A percentile compares a stretch with the other conserved stretches of the same genome.
Conservation (phyloP, 2,113 vertebrate genomes). For the Pristiophorus japonicus region DNA sequence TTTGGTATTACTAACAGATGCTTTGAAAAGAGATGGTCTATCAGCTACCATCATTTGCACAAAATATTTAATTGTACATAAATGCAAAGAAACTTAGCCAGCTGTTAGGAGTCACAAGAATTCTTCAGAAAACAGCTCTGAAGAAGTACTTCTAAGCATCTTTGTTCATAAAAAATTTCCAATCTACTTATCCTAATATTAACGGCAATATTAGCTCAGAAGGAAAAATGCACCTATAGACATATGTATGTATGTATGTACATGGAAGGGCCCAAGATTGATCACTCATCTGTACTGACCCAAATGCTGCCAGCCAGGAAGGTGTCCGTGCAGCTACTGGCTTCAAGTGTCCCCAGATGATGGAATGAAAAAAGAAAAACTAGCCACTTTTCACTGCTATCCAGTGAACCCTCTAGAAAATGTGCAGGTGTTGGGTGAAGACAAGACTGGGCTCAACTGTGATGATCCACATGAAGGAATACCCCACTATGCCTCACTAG, state of each 20-base stretch:
- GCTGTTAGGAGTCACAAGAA: not conserved
- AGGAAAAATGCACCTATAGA: not conserved
- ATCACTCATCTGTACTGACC: not conserved
- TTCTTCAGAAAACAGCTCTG: not conserved
- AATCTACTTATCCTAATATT: not conserved
- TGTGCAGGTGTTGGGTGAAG: not conserved
- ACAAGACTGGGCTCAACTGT: too few relatives aligned
- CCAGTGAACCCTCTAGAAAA: not conserved
- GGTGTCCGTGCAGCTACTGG: not conserved
- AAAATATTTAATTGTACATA: not conserved
- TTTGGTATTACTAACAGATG: not conserved
- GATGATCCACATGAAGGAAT: not conserved
- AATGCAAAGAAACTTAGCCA: too few relatives aligned
- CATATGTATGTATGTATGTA: not conserved
- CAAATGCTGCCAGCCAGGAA: not conserved
- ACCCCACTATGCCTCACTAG: not conserved
- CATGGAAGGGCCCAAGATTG: not conserved
- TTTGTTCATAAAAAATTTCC: not conserved
- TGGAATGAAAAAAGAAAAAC: not conserved
- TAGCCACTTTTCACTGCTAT: not conserved
- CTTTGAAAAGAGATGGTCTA: not conserved
- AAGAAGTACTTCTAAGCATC: not conserved
- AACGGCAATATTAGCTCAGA: not conserved
- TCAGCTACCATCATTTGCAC: not conserved
- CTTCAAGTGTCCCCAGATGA: not conserved